A percentile compares a stretch with the other conserved stretches of the same genome.
phyloP scores from a whole-genome alignment of 2,113 vertebrate genomes.

The Poecile atricapillus region DNA sequence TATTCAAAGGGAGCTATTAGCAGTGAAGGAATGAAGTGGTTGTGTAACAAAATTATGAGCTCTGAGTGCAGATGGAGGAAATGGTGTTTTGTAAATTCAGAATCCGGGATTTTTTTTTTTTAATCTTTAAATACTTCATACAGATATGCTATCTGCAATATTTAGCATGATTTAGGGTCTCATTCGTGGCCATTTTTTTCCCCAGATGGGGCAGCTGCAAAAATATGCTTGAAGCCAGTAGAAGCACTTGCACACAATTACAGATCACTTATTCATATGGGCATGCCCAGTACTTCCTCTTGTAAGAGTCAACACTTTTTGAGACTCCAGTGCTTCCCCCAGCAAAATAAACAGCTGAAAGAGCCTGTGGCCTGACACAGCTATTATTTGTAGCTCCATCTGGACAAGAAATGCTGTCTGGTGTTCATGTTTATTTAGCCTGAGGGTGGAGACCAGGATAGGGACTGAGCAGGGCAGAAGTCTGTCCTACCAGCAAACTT shows the following conservation, averaged over 20 bases:
- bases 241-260: not conserved
- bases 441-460: not conserved
- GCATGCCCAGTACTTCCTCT: not conserved
- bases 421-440: not conserved
- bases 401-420: not conserved
- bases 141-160: conserved; percentile 10
- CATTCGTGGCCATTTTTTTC: not conserved
- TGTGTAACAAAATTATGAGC: conserved; percentile 42
- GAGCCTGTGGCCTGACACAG: not conserved
- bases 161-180: conserved; percentile 18
- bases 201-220: conserved; percentile 35
- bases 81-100: conserved; percentile 42
- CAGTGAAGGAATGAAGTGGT: not conserved
- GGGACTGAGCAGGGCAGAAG: not conserved
- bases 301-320: not conserved
- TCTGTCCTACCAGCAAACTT: not conserved
- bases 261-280: not conserved
- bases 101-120: not conserved
- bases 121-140: conserved; percentile 36
- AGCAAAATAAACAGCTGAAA: conserved; percentile 3
- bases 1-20: conserved; percentile 48
- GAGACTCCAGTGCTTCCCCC: conserved; percentile 5
- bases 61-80: conserved; percentile 50
- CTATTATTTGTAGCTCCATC: not conserved
- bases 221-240: not conserved